Base-by-base conservation (phyloP, 2,113 vertebrate species). In the Arizona elegans region DNA sequence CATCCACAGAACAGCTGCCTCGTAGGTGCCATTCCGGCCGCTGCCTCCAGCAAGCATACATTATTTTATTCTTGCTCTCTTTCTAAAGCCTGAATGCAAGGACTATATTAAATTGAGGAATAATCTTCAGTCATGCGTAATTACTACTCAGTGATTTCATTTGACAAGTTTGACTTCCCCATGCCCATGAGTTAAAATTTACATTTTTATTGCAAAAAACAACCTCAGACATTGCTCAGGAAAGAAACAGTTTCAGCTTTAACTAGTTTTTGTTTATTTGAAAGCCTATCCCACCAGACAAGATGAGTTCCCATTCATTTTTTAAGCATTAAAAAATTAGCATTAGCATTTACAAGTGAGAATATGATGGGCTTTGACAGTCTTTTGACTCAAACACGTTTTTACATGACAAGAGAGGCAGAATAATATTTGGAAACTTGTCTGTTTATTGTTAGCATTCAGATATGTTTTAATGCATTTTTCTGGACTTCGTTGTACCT, bases 141-240 rank as follows among this genome's bases (percentile, higher is more conserved):
- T 86, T 94, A 95, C 97, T 93, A 90, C 5, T 33, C 33, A 17
- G 56, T 96, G 93, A 95, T 91, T 96, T 96, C 92, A 95, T 15
- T 33, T 96, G 93, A 91, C 75, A 92, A 15, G 62, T 92, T 38
- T 8, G 88, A 33, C 55, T 87, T 91, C 58, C 26, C 13, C 38
- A 52, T 58, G 21, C 92, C 93, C 33, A 54, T 93, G 1, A 24
- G 86, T 87, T 87, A 96, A n/a, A 52, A 90, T 95, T 96, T 94
- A 95, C 11, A 85, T 93, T 96, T 97, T 95, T 96, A 95, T 97
- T 88, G 94, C 94, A 87, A 93, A 95, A 96, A 95, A 85, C 65
- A 33, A 33, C 65, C 75, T 38, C 90, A 94, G 52, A 92, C 90
- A 92, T 1, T 86, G 1, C 89, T 88, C 92, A 86, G 59, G 43